Conservation (phyloP, 2,113 vertebrate genomes). For the Condylura cristata region DNA sequence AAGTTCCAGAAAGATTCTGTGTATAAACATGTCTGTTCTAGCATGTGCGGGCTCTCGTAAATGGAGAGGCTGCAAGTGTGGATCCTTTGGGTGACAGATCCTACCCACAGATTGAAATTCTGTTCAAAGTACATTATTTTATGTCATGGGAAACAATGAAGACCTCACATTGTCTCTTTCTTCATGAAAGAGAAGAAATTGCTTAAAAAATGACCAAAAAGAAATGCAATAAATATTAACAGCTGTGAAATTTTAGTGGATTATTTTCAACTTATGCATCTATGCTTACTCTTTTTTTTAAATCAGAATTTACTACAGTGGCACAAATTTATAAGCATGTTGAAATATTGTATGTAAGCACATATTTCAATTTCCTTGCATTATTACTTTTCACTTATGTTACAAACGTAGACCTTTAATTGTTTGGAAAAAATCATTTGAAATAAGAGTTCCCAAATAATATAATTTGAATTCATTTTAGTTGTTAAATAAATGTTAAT, state of each 20-base stretch:
- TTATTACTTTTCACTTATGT: neutral
- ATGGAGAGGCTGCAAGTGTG: neutral
- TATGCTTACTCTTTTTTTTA: neutral
- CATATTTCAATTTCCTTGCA: neutral
- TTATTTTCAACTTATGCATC: neutral
- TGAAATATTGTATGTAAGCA: neutral
- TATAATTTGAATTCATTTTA: conserved; percentile 20
- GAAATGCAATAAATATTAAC: conserved; percentile 18
- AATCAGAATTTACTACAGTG: conserved; percentile 24
- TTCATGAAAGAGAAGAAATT: neutral
- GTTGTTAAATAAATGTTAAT: conserved; percentile 17
- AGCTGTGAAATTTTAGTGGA: neutral
- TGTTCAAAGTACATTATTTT: conserved; percentile 19
- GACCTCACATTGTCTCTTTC: neutral
- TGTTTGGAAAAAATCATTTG: conserved; percentile 17
- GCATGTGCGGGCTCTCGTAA: neutral
- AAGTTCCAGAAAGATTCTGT: conserved; percentile 54
- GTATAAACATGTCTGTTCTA: neutral
- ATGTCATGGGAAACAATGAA: conserved; percentile 14
- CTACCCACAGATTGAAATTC: conserved; percentile 27
- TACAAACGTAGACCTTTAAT: conserved; percentile 20
- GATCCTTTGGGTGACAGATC: conserved; percentile 18
- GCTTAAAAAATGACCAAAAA: conserved; percentile 39
- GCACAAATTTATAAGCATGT: neutral
- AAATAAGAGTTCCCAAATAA: neutral